Conservation (phyloP, 2,113 vertebrate genomes). For the Panthera tigris region DNA sequence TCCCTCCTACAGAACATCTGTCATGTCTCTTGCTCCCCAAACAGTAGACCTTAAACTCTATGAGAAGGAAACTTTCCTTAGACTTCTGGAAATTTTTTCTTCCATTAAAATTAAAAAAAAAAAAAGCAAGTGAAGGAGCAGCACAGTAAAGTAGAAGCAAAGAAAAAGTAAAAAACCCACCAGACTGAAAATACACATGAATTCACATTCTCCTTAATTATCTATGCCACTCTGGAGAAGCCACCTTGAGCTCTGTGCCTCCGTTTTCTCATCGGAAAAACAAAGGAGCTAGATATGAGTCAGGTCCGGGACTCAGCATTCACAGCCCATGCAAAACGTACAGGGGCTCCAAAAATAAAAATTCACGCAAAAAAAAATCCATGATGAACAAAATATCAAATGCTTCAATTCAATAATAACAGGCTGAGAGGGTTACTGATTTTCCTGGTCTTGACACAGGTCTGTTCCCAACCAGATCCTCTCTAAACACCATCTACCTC, state of each 20-base stretch:
- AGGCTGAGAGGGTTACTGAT: not conserved
- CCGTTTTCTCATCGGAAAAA: not conserved
- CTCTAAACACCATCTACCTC: not conserved
- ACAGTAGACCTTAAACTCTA: not conserved
- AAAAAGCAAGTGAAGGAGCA: not conserved
- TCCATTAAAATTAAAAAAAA: not conserved
- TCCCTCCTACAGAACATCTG: not conserved
- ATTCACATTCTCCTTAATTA: not conserved
- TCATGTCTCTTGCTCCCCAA: not conserved
- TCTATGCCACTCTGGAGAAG: no score
- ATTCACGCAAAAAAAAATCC: not conserved
- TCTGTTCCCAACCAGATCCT: accelerated
- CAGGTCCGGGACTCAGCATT: not conserved
- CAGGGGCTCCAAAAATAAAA: not conserved
- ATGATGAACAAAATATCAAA: not conserved
- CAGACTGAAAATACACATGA: not conserved
- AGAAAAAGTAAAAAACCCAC: not conserved
- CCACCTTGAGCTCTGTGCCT: not conserved
- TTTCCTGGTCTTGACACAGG: not conserved
- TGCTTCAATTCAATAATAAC: not conserved
- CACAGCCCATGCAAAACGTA: not conserved
- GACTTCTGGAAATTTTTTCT: not conserved
- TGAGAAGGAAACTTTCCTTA: conserved; percentile 7
- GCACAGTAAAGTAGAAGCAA: not conserved
- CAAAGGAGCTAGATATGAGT: not conserved